Evolutionary conservation across 2,113 vertebrate species (phyloP).

Genomic region (Istiophorus platypterus): DNA sequence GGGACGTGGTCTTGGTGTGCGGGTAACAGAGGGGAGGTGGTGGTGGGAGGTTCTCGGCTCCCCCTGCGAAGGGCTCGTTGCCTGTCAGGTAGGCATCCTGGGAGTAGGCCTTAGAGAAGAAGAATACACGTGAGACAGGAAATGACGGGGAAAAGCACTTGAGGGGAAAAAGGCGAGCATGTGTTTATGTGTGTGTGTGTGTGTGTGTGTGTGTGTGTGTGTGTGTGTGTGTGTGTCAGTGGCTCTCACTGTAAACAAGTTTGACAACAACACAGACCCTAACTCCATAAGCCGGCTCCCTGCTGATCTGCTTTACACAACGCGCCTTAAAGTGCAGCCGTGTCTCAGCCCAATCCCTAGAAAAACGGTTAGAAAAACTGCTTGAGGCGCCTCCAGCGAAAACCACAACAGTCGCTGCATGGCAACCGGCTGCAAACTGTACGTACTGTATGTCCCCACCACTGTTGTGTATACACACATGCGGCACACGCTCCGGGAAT

Average conservation of each 20-base stretch:
- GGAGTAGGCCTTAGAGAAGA: slow-evolving; percentile 89
- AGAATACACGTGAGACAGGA: slow-evolving; percentile 8
- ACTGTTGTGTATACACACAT: slow-evolving; percentile 15
- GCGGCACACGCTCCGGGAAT: not conserved
- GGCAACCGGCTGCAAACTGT: slow-evolving; percentile 13
- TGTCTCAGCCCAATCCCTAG: slow-evolving; percentile 20
- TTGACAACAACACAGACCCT: slow-evolving; percentile 18
- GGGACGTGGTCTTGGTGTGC: slow-evolving; percentile 85
- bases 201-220: too few species aligned
- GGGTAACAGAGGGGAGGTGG: slow-evolving; percentile 93
- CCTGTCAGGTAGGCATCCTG: slow-evolving; percentile 97
- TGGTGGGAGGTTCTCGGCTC: slow-evolving; percentile 92
- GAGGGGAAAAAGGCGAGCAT: not conserved
- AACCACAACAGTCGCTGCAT: slow-evolving; percentile 45
- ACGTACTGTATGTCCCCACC: not conserved
- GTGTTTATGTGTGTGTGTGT: not conserved
- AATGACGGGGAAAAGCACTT: not conserved
- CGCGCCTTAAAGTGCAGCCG: slow-evolving; percentile 18
- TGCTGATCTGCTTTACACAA: slow-evolving; percentile 22
- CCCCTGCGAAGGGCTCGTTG: slow-evolving; percentile 91
- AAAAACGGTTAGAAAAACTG: too few species aligned
- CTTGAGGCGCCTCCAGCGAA: slow-evolving; percentile 42
- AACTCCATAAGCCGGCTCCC: slow-evolving; percentile 3
- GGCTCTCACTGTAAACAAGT: slow-evolving; percentile 33
- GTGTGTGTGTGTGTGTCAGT: not conserved